These are phyloP conservation scores for Andrena marginata DNA, from an alignment of 2,888 invertebrate genomes.

Conservation along the genomic window DNA sequence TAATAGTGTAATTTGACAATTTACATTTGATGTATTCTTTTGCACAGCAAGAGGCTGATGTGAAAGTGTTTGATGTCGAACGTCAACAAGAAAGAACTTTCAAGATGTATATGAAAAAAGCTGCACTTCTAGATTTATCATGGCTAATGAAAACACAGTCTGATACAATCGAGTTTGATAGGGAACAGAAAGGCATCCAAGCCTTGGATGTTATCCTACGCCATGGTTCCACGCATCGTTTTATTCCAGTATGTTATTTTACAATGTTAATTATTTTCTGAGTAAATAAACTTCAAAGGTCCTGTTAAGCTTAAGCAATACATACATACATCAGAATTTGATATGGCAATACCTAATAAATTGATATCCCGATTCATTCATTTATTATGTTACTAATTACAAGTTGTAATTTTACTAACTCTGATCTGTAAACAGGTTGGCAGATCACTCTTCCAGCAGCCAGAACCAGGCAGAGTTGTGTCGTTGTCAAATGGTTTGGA, in stretches of 20 bases:
- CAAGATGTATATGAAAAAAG: conserved; percentile 86
- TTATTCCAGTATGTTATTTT: conserved; percentile 46
- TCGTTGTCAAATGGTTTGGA: conserved; percentile 93
- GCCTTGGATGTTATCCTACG: conserved; percentile 94
- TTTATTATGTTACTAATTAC: not conserved
- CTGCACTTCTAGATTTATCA: conserved; percentile 86
- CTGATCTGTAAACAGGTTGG: conserved; percentile 87
- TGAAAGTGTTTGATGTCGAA: conserved; percentile 83
- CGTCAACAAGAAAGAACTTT: conserved; percentile 80
- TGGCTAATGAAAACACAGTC: conserved; percentile 86
- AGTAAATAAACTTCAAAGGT: not conserved
- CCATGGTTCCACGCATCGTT: conserved; percentile 87
- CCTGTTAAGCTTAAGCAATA: no score
- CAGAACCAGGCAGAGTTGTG: conserved; percentile 80
- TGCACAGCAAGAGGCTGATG: conserved; percentile 64
- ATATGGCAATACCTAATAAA: no score
- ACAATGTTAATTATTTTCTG: not conserved
- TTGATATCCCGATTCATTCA: not conserved
- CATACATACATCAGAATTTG: no score
- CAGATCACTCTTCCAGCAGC: conserved; percentile 89
- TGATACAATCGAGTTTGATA: conserved; percentile 89
- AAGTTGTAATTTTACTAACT: not conserved
- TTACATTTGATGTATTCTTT: not conserved
- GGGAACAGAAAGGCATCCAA: conserved; percentile 89
- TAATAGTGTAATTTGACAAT: not conserved